Evolutionary conservation across 2,113 vertebrate species (phyloP).

Genomic region (Bubo scandiacus): DNA sequence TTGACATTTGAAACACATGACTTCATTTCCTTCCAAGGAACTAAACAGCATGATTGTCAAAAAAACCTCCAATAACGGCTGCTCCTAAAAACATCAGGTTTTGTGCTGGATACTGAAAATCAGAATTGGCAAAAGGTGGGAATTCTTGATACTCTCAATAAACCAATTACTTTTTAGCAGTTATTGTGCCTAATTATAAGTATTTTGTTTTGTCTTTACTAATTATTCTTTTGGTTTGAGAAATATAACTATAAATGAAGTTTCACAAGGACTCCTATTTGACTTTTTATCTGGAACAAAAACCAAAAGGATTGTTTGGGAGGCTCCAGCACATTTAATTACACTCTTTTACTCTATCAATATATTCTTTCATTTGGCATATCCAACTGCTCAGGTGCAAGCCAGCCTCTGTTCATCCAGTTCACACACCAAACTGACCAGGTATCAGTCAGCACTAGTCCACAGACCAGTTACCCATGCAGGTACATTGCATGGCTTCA

Average conservation of each 20-base stretch:
- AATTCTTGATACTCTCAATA: neutral
- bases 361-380: neutral
- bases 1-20: neutral
- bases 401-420: neutral
- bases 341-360: neutral
- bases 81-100: neutral
- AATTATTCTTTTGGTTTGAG: neutral
- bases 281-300: neutral
- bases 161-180: neutral
- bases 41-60: neutral
- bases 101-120: neutral
- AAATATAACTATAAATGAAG: neutral
- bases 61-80: neutral
- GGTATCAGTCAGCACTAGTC: neutral
- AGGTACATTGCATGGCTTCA: neutral
- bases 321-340: neutral
- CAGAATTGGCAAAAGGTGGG: neutral
- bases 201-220: neutral
- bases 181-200: neutral
- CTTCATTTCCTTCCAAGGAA: neutral
- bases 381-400: neutral
- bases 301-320: neutral
- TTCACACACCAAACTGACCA: neutral
- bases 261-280: neutral
- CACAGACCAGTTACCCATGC: neutral